Evolutionary conservation across 2,888 invertebrate species (phyloP).

Genomic region (Drosophila koepferae): DNA sequence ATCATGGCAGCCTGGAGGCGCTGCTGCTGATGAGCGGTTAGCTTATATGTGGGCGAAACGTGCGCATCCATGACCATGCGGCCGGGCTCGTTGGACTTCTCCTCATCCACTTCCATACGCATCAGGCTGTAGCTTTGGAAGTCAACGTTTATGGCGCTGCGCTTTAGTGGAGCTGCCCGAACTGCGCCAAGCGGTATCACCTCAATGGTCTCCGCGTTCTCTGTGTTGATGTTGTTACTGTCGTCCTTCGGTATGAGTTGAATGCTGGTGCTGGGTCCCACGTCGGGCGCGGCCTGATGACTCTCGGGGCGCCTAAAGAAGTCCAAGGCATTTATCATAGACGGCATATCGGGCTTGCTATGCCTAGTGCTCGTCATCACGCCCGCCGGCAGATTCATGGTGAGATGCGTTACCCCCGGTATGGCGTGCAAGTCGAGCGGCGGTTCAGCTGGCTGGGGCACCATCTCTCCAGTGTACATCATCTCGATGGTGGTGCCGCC

Average conservation of each 20-base stretch:
- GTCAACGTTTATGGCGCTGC: constrained; percentile 10
- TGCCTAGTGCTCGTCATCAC: constrained; percentile 14
- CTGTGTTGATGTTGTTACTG: neutral
- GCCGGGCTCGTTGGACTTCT: neutral
- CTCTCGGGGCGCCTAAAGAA: constrained; percentile 26
- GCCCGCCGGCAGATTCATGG: constrained; percentile 19
- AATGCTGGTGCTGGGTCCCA: constrained; percentile 14
- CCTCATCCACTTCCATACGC: constrained; percentile 4
- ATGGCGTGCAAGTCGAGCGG: constrained; percentile 8
- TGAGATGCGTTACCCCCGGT: constrained; percentile 34
- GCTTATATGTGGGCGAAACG: neutral
- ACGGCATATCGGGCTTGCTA: constrained; percentile 27
- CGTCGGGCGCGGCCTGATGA: neutral
- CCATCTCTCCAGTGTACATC: constrained; percentile 29
- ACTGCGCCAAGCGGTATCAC: constrained; percentile 23
- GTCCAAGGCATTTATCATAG: constrained; percentile 28
- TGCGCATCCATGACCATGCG: neutral
- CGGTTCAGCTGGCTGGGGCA: constrained; percentile 6
- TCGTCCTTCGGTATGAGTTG: constrained; percentile 17
- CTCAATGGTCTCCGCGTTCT: neutral
- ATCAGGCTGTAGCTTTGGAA: constrained; percentile 24
- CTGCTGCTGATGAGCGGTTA: constrained; percentile 19
- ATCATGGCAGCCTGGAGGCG: constrained; percentile 34
- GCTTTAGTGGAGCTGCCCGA: neutral
- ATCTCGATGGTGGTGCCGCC: constrained; percentile 33